phyloP scores from a whole-genome alignment of 64 coral and sea anemone genomes.

The Montipora efflorescens region DNA sequence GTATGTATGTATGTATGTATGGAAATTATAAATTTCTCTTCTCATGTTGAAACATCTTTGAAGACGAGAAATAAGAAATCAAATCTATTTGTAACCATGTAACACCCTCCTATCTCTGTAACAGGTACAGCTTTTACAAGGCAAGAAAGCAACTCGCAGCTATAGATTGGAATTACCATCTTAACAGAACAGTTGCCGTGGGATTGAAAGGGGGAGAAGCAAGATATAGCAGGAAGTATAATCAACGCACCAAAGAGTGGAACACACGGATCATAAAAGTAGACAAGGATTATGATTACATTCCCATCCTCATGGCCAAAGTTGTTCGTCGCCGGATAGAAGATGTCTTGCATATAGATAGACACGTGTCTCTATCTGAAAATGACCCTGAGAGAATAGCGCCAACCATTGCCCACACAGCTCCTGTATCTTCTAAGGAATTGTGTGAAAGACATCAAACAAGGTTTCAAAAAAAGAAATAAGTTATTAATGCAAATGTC shows the following conservation, averaged over 20 bases:
- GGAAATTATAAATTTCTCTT: no score
- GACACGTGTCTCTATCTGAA: background rate
- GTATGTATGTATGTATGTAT: no score
- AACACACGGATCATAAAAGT: conserved; percentile 9
- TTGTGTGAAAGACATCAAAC: background rate
- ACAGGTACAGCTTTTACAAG: conserved; percentile 1
- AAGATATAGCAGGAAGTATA: background rate
- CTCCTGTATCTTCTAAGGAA: background rate
- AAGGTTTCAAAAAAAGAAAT: background rate
- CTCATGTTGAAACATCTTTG: no score
- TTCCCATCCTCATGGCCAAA: background rate
- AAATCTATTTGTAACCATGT: no score
- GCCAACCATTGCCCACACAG: background rate
- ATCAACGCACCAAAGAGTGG: conserved; percentile 8
- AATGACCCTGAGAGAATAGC: background rate
- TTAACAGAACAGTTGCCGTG: background rate
- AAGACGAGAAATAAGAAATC: no score
- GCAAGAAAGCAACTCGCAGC: conserved; percentile 18
- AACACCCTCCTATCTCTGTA: background rate
- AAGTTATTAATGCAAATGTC: no score
- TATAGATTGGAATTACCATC: conserved; percentile 34
- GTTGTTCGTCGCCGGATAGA: background rate
- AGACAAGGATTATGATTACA: conserved; percentile 4
- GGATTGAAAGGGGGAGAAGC: background rate
- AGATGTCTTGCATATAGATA: background rate